phyloP scores from a whole-genome alignment of 2,113 vertebrate genomes.

The Saccopteryx leptura region DNA sequence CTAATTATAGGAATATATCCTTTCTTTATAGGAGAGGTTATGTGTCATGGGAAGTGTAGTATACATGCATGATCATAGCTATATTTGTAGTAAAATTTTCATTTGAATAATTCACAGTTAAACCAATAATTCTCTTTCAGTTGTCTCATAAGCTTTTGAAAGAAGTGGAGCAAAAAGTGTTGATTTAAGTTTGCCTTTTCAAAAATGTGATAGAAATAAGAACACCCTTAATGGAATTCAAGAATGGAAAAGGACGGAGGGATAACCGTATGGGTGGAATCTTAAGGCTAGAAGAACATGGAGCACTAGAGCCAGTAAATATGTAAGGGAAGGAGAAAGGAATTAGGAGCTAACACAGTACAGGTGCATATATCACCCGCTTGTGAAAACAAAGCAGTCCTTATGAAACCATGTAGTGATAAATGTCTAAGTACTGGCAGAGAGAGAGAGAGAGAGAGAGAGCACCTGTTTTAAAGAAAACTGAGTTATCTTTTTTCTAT shows the following conservation, averaged over 20 bases:
- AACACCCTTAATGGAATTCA: background rate
- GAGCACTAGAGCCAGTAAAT: background rate
- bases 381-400: background rate
- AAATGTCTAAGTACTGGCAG: background rate
- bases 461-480: constrained; percentile 6
- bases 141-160: background rate
- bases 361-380: background rate
- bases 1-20: background rate
- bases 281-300: background rate
- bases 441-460: background rate
- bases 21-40: background rate
- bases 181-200: background rate
- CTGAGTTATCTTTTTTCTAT: background rate
- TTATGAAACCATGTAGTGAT: constrained; percentile 18
- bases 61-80: background rate
- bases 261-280: background rate
- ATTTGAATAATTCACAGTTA: constrained; percentile 17
- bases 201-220: background rate
- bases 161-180: background rate
- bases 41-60: background rate
- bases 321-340: background rate
- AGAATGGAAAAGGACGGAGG: background rate
- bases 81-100: constrained; percentile 24
- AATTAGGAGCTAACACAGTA: background rate
- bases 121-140: background rate